Evolutionary conservation across 2,113 vertebrate species (phyloP).

Genomic region (Carettochelys insculpta): DNA sequence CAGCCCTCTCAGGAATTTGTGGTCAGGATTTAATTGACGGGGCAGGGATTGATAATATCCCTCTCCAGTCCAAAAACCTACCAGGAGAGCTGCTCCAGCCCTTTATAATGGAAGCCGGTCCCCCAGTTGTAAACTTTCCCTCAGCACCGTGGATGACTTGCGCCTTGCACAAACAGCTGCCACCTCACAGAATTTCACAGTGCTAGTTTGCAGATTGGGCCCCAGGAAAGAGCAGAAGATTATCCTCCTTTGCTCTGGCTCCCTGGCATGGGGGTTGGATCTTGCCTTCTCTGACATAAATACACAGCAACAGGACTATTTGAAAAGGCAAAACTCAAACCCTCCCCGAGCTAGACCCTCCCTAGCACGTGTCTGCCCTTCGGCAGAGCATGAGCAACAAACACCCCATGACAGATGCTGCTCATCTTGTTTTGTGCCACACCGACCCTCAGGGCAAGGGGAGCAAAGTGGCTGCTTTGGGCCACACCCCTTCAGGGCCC

Average conservation of each 20-base stretch:
- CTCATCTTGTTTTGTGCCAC: not conserved
- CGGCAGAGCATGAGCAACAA: not conserved
- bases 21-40: not conserved
- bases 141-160: too few species aligned
- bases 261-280: accelerated
- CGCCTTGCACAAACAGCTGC: not conserved
- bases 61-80: accelerated
- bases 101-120: not conserved
- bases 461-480: too few species aligned
- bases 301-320: not conserved
- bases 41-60: not conserved
- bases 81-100: not conserved
- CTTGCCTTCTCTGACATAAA: not conserved
- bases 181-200: not conserved
- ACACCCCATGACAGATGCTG: not conserved
- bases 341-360: not conserved
- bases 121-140: not conserved
- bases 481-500: too few species aligned
- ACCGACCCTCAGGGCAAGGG: too few species aligned
- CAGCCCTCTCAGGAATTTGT: not conserved
- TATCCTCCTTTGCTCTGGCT: not conserved
- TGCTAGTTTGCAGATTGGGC: not conserved
- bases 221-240: not conserved
- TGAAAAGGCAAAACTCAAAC: not conserved
- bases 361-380: not conserved